These are phyloP conservation scores for Pyralis farinalis DNA, from an alignment of 2,888 invertebrate species.

Conservation along the genomic window DNA sequence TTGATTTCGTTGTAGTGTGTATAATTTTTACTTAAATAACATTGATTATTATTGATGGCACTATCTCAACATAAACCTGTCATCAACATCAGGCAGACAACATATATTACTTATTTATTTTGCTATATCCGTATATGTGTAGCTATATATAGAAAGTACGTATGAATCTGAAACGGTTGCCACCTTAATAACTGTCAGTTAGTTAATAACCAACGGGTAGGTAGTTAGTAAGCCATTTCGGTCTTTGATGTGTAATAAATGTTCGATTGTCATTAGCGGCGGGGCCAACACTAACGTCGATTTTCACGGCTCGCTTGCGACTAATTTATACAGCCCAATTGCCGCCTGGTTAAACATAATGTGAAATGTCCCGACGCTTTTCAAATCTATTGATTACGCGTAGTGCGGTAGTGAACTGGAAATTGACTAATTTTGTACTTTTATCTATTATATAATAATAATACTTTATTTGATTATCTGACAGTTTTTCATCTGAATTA, in stretches of 20 bases:
- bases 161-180: no score
- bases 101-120: no score
- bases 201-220: slow-evolving; percentile 1
- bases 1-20: no score
- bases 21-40: no score
- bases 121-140: no score
- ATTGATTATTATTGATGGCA: no score
- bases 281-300: slow-evolving; percentile 25
- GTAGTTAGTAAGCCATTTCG: slow-evolving; percentile 18
- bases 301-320: slow-evolving; percentile 36
- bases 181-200: not conserved
- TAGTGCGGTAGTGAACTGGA: not conserved
- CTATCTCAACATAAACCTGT: no score
- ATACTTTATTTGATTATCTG: no score
- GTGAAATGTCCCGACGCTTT: slow-evolving; percentile 35
- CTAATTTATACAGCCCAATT: slow-evolving; percentile 38
- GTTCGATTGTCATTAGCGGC: slow-evolving; percentile 27
- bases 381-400: slow-evolving; percentile 39
- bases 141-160: no score
- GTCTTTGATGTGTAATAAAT: slow-evolving; percentile 19
- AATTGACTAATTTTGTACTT: not conserved
- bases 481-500: no score
- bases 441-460: no score
- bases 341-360: slow-evolving; percentile 36
- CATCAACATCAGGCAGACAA: no score